Base-by-base conservation (phyloP, 1,140 invertebrate genomes). In the Oedothorax gibbosus region DNA sequence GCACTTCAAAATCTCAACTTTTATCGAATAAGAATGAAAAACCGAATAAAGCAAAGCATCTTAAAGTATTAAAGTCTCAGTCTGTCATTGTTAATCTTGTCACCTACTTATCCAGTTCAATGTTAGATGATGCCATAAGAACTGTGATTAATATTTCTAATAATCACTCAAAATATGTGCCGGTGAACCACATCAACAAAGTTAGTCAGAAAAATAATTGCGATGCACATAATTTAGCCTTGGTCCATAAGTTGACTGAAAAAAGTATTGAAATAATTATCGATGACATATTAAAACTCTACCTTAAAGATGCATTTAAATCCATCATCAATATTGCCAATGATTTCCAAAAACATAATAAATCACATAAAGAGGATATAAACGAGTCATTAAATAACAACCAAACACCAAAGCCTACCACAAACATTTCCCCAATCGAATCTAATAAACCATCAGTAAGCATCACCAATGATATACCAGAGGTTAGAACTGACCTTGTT, bases 191-290 rank as follows among this genome's bases (percentile, higher is more conserved):
- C 20, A 49, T 53, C 12, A 71, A 10, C 8, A 18, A 51, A 18
- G 35, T 35, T 35, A 35, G 35, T 35, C 35, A 35, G 5, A 35
- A 35, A 35, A 35, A 5, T 35, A 53, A 71, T 6, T 53, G 10
- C 8, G 7, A 53, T 18, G 6, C 1, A 15, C n/a, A 53, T 15
- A 49, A 69, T 51, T 69, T 11, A 35, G 21, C 4, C 11, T 69
- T 21, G 20, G 9, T 68, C 14, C 66, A 82, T 15, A 72, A 64
- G 57, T 9, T 54, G 7, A 60, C 15, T 35, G 82, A 68, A 6
- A 56, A 84, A 76, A 86, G 84, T 64, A 82, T 85, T 1, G 86
- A 88, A 73, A 86, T 80, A 20, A 87, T 88, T 64, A 80, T 86
- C 15, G 81, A 87, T 72, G 85, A 77, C 50, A 78, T 87, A n/a